Evolutionary conservation across 2,113 vertebrate genomes (phyloP), one percentile per base, ranked within the genome.

Genomic region (Phaethornis superciliosus): DNA sequence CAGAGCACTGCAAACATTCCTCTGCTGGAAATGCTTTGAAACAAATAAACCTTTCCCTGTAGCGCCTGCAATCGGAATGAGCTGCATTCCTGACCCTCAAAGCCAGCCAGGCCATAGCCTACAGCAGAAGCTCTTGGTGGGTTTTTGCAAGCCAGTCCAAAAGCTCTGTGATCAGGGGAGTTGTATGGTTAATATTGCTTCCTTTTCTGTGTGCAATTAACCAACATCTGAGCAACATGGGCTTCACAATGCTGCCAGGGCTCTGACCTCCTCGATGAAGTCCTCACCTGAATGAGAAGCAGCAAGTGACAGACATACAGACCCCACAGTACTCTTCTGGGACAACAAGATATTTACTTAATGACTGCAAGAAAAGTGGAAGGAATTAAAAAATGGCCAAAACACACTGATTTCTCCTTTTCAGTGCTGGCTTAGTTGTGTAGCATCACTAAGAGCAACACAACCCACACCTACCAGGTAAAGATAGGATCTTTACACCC

Each of bases 11-110:
- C 85, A 95, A 96, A 94, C 85, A 88, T 92, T 88, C 80, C 64
- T 81, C 80, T 60, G 54, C 69, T 90, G 94, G 87, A 95, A 95
- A 85, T 1, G 15, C 69, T 94, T 95, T 78, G 92, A 91, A 93
- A 88, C 65, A 96, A 97, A 94, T 71, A 92, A 97, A 91, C 85
- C 65, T 92, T 67, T 79, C 78, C 95, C 74, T 47, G n/a, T 46
- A 89, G 70, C 0, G 69, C 21, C 70, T 15, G 32, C 89, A 91
- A 68, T 28, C 21, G 16, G 4, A 81, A 79, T 32, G 74, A 89
- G 70, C 86, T 87, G 71, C 81, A 80, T 92, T 96, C 81, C 68
- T 88, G 68, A 80, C 76, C 67, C 74, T 85, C 78, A 82, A 91
- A 92, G 70, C 27, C 74, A 81, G 51, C 1, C 3, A 79, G 74